Base-by-base conservation (phyloP, 2,888 invertebrate genomes). In the Heliconius ethilla region DNA sequence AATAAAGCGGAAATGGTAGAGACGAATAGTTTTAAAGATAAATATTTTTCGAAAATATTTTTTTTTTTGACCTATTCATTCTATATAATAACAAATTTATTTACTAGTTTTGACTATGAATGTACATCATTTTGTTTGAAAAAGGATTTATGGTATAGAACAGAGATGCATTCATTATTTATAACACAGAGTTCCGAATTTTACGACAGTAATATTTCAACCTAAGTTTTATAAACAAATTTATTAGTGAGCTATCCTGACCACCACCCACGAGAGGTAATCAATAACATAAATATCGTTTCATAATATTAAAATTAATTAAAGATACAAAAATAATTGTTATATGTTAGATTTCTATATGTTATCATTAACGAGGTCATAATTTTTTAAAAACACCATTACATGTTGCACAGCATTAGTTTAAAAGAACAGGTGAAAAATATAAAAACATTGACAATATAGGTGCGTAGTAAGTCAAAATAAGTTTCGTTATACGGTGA, bases 1-100 rank as follows among this genome's bases (percentile, higher is more conserved):
- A 78, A 79, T 77, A 73, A 73, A 75, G 72, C 80, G 80, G 78
- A 80, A 79, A 79, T 69, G 70, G 51, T n/a, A 70, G 70, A 66
- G 62, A 77, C 66, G 45, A 79, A 79, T 77, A 65, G 70, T 79
- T 77, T 67, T 63, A 70, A 75, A 45, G 29, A 55, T 67, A 66
- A 29, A 27, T 55, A 45, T 62, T 74, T 63, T 45, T 40, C 55
- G 55, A 7, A 72, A n/a, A 3, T 40, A 63, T 37, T 59, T 9
- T 45, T 37, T 55, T 9, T 59, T 4, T 1, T 62, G 51, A 27
- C 22, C 2, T 22, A 45, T 55, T 67, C 67, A 72, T 5, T 13
- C 2, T n/a, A 37, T 73, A 25, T 73, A 55, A 29, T n/a, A 59
- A 37, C 3, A 55, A n/a, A 55, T 29, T 27, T 5, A 18, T 51